Conservation (phyloP, 2,888 invertebrate genomes). For the Phengaris alcon region DNA sequence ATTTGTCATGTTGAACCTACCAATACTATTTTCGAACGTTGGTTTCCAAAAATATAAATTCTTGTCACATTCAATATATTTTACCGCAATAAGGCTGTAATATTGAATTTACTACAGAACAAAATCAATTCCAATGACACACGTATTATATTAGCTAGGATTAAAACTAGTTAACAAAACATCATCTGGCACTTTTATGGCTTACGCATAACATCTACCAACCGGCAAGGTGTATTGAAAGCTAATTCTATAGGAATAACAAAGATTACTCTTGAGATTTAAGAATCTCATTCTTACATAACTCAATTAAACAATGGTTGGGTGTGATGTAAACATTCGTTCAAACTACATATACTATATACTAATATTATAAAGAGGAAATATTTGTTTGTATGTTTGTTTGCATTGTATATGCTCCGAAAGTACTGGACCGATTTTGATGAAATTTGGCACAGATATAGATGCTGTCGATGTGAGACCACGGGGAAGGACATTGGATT, state of each 20-base stretch:
- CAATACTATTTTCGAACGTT: not conserved
- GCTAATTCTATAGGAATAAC: slow-evolving; percentile 2
- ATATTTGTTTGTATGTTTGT: too few relatives aligned
- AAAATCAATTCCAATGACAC: not conserved
- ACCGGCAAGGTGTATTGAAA: not conserved
- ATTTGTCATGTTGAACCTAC: not conserved
- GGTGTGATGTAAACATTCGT: slow-evolving; percentile 49
- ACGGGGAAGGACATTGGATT: not conserved
- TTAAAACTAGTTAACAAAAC: slow-evolving; percentile 1
- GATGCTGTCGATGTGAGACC: not conserved
- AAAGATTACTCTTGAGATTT: slow-evolving; percentile 2
- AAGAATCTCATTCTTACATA: slow-evolving; percentile 43
- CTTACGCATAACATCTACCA: slow-evolving; percentile 20
- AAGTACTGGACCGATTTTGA: too few relatives aligned
- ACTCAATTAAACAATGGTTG: slow-evolving; percentile 67
- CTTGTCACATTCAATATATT: not conserved
- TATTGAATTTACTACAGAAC: not conserved
- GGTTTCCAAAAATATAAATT: not conserved
- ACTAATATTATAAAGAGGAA: not conserved
- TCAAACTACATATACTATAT: not conserved
- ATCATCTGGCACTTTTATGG: slow-evolving; percentile 1
- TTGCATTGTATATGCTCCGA: too few relatives aligned
- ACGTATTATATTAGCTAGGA: not conserved
- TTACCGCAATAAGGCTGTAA: too few relatives aligned
- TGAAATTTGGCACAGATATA: not conserved